phyloP scores from a whole-genome alignment of 2,888 invertebrate genomes.

The Tiliacea citrago region DNA sequence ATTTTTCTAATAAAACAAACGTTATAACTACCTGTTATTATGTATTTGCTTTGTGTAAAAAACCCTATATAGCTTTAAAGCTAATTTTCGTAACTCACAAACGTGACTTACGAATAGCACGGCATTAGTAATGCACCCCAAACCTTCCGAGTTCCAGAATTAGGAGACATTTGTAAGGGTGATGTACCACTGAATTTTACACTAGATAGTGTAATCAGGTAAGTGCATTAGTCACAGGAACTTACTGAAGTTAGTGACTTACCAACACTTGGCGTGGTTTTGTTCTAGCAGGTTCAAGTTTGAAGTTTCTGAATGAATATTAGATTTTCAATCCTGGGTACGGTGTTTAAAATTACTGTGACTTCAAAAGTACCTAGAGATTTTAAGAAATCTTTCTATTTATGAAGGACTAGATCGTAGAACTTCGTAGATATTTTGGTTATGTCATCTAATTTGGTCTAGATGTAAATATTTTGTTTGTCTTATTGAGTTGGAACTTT shows the following conservation, averaged over 20 bases:
- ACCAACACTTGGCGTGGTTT: constrained; percentile 20
- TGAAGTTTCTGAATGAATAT: constrained; percentile 51
- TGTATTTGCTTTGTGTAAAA: not conserved
- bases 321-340: constrained; percentile 31
- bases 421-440: not conserved
- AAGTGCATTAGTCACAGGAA: constrained; percentile 72
- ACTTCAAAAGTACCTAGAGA: not conserved
- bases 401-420: not conserved
- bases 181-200: constrained; percentile 75
- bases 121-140: constrained; percentile 84
- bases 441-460: too few relatives aligned
- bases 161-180: constrained; percentile 76
- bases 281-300: constrained; percentile 20
- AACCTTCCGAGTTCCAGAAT: constrained; percentile 76
- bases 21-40: not conserved
- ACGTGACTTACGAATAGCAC: constrained; percentile 58
- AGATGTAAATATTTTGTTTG: too few relatives aligned
- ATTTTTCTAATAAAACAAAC: too few relatives aligned
- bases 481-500: too few relatives aligned
- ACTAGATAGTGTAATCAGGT: constrained; percentile 77
- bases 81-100: constrained; percentile 53
- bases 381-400: not conserved
- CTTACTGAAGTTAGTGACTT: constrained; percentile 40
- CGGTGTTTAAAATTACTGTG: constrained; percentile 36
- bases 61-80: not conserved